A percentile compares a stretch with the other conserved stretches of the same genome.
Evolutionary conservation across 2,113 vertebrate species (phyloP).

Genomic region (Ictidomys tridecemlineatus): DNA sequence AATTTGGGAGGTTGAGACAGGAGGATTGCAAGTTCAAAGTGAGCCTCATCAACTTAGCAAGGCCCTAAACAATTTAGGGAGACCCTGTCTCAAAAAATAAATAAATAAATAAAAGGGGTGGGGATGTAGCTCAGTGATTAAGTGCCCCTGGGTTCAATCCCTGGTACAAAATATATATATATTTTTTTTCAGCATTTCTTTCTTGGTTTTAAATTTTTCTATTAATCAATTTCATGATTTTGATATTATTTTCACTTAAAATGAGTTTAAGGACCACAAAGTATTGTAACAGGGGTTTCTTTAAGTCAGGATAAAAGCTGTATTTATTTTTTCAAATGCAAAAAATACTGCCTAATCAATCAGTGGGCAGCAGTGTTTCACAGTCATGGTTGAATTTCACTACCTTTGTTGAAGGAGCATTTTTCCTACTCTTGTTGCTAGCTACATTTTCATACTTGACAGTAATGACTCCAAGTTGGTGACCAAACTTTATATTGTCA

Average conservation of each 20-base stretch:
- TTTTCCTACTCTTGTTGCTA: not conserved
- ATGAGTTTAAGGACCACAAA: not conserved
- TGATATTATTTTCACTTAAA: constrained; percentile 33
- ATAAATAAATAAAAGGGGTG: too few species aligned
- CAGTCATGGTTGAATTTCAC: not conserved
- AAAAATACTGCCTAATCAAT: not conserved
- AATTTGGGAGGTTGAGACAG: too few species aligned
- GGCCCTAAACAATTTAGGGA: too few species aligned
- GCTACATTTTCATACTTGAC: not conserved
- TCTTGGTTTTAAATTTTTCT: not conserved
- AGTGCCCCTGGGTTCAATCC: too few species aligned
- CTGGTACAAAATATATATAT: too few species aligned
- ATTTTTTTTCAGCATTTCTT: not conserved
- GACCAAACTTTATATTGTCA: not conserved
- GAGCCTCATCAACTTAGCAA: too few species aligned
- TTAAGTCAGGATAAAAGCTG: not conserved
- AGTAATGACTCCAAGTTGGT: not conserved
- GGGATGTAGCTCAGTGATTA: too few species aligned
- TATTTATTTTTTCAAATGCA: not conserved
- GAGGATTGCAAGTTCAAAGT: too few species aligned
- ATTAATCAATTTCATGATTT: constrained; percentile 10
- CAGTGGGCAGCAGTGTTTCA: not conserved
- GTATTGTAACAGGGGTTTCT: not conserved
- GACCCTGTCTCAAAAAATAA: too few species aligned
- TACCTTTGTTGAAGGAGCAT: fast-evolving